Base-by-base conservation (phyloP, 1,140 invertebrate genomes). In the Brachionus manjavacas region DNA sequence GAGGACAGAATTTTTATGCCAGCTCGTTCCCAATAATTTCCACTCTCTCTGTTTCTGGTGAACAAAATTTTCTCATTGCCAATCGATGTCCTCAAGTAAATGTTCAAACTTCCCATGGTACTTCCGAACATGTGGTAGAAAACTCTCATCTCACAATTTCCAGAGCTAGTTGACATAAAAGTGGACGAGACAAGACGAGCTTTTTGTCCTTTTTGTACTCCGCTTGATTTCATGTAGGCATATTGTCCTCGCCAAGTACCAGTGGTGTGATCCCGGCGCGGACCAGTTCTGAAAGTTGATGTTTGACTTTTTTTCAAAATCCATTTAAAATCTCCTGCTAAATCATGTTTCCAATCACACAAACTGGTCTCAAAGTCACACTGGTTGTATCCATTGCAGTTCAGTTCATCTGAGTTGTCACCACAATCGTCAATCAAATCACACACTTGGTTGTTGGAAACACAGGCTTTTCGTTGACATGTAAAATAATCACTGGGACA, bases 211-310 rank as follows among this genome's bases (percentile, higher is more conserved):
- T 64, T 14, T 1, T 3, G 6, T n/a, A 3, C 14, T 20, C 28
- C 60, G 35, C 28, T 25, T 60, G 83, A 12, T 60, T 84, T 68
- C 7, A 84, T 2, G 55, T 66, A 78, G n/a, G 25, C 12, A 14
- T 25, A 72, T 68, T 84, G 41, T 9, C 83, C 83, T 31, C 2
- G 20, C 4, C 25, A 66, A n/a, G 66, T 74, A 14, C 86, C 87
- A 80, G 85, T 86, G 4, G 94, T 94, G 86, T 95, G 94, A 87
- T 95, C 94, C 86, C 91, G 91, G 7, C 91, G 91, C 0, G 94
- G 94, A 25, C 94, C 94, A 0, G 94, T 94, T 4, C 91, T 91
- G 3, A 92, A 89, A 41, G 92, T 91, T 0, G 91, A 31, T 31
- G 87, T 86, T 81, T 86, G 86, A 52, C 84, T 84, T 46, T 85